Evolutionary conservation across 2,113 vertebrate genomes (phyloP).

Genomic region (Ellobius talpinus): DNA sequence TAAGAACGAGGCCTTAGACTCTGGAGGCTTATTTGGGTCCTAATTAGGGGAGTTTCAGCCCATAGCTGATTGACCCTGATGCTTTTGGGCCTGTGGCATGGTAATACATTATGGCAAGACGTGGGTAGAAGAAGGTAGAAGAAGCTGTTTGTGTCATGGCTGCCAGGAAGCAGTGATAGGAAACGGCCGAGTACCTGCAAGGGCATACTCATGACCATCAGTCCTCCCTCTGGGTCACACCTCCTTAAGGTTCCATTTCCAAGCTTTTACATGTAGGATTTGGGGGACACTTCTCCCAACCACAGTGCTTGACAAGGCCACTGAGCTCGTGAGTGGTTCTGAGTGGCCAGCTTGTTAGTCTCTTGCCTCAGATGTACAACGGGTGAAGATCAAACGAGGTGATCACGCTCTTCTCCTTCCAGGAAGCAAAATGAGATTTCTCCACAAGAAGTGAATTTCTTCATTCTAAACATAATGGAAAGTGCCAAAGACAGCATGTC

Average conservation of each 20-base stretch:
- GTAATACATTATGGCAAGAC: background rate
- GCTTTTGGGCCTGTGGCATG: background rate
- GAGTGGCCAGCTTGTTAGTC: background rate
- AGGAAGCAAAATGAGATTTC: conserved; percentile 90
- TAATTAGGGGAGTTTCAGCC: background rate
- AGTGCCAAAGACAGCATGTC: conserved; percentile 69
- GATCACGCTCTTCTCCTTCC: conserved; percentile 15
- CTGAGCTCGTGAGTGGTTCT: background rate
- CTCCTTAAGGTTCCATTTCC: background rate
- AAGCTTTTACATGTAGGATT: background rate
- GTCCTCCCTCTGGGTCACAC: background rate
- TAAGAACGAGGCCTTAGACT: background rate
- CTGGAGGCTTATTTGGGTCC: background rate
- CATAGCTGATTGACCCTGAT: background rate
- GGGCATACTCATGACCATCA: background rate
- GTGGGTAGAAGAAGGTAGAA: background rate
- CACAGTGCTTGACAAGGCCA: background rate
- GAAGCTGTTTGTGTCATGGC: background rate
- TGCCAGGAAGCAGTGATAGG: background rate
- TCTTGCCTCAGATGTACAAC: background rate
- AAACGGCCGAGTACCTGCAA: background rate
- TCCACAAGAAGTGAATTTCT: conserved; percentile 86
- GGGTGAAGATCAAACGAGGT: conserved; percentile 48
- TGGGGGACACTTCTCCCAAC: background rate
- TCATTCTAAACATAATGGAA: conserved; percentile 56